Evolutionary conservation across 1,140 invertebrate species (phyloP).

Genomic region (Caenorhabditis tropicalis): DNA sequence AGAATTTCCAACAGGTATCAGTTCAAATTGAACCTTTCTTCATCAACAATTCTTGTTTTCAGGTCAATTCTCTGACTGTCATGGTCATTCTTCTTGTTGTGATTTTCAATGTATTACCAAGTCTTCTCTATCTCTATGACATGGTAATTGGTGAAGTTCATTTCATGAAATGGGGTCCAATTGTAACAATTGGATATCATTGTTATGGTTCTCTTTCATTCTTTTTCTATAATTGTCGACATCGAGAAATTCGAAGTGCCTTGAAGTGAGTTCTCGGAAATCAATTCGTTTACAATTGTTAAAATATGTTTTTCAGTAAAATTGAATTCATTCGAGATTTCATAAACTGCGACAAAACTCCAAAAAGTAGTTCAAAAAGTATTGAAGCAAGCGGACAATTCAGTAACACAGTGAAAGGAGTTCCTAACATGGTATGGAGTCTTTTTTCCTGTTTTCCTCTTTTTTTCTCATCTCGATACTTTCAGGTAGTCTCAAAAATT

Average conservation of each 20-base stretch:
- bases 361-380: constrained; percentile 3
- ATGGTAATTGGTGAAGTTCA: constrained; percentile 47
- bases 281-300: not conserved
- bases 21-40: not conserved
- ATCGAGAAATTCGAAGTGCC: constrained; percentile 27
- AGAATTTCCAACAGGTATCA: constrained; percentile 32
- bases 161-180: constrained; percentile 52
- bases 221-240: constrained; percentile 43
- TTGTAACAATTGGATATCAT: constrained; percentile 43
- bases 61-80: constrained; percentile 49
- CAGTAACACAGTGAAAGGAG: constrained; percentile 2
- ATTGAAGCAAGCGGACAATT: not conserved
- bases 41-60: not conserved
- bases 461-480: not conserved
- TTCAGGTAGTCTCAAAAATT: not conserved
- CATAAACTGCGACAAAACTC: constrained; percentile 1
- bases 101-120: constrained; percentile 47
- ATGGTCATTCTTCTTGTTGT: constrained; percentile 47
- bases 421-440: not conserved
- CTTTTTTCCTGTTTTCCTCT: too few species aligned
- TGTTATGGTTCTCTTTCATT: constrained; percentile 44
- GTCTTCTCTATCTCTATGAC: constrained; percentile 47
- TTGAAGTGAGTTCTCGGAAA: not conserved
- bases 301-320: not conserved
- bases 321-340: constrained; percentile 15